Base-by-base conservation (phyloP, 1,140 invertebrate genomes). In the Ladona fulva region DNA sequence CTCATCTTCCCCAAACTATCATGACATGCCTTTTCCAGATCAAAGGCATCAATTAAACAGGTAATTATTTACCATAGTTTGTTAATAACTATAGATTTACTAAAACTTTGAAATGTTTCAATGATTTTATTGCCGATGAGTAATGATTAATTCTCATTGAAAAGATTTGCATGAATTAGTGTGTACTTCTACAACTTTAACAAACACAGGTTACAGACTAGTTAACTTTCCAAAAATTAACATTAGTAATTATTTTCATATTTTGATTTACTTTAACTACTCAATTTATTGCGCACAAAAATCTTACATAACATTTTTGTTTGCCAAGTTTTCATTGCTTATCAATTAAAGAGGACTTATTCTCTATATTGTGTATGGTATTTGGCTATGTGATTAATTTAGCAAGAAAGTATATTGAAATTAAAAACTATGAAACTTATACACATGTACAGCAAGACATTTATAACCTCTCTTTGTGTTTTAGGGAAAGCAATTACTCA, bases 11-110 rank as follows among this genome's bases (percentile, higher is more conserved):
- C 29, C 74, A 19, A 89, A 90, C 79, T 91, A 91, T 81, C 89
- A 90, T 76, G 90, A 92, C 81, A 90, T 91, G 80, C 89, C 91
- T 73, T 91, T 92, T 84, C 90, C 91, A 79, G 91, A 92, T 83
- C 91, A 92, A 80, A 84, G 89, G 74, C 89, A 89, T 80, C 87
- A 89, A 79, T 83, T 90, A 77, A 91, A 87, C 80, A 86, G 87
- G 86, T 86, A 82, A 79, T 80, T 79, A 75, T 66, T 59, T 77
- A 16, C 25, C 75, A 78, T 77, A 44, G 12, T 1, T 14, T 25
- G 8, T 25, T 11, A 66, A 19, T 6, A 6, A 22, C 5, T 12
- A 66, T 66, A 66, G 14, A 66, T 66, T 37, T 22, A 77, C 5
- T 25, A 14, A 16, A 25, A 22, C 24, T 24, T 75, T 5, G 74